phyloP scores from a whole-genome alignment of 2,797 vertebrate species.

The Dipus sagitta region DNA sequence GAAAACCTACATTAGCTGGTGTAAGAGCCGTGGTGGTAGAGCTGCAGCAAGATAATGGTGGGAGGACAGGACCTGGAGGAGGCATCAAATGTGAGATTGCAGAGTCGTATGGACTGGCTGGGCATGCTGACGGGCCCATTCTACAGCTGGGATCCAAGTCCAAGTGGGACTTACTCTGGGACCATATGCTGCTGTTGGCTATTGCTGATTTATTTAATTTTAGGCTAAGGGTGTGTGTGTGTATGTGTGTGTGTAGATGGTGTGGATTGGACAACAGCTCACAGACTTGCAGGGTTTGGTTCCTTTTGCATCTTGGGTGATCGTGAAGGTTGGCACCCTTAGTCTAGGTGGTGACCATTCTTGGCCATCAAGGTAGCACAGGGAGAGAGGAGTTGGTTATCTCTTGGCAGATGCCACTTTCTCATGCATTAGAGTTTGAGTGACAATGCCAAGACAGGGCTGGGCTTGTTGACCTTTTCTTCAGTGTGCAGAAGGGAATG shows the following conservation, averaged over 20 bases:
- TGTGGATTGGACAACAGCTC: neutral
- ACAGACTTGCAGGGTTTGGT: conserved; percentile 8
- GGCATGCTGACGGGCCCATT: accelerated
- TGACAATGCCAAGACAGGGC: conserved; percentile 65
- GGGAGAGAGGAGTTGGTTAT: conserved; percentile 76
- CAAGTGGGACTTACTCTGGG: neutral
- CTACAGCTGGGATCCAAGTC: neutral
- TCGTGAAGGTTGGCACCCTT: conserved; percentile 33
- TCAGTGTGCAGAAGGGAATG: conserved; percentile 33
- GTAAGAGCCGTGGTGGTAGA: neutral
- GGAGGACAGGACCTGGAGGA: neutral
- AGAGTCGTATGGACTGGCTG: neutral
- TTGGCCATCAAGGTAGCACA: conserved; percentile 56
- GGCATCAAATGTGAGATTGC: neutral
- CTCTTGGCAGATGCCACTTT: conserved; percentile 71
- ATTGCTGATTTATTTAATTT: neutral
- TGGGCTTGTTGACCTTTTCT: conserved; percentile 78
- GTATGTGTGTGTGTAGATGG: neutral
- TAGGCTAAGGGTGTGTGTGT: neutral
- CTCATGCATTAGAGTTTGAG: conserved; percentile 61
- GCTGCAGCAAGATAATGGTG: too few species aligned
- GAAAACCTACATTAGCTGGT: neutral
- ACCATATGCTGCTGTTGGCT: accelerated
- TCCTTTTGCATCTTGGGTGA: neutral
- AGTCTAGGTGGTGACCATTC: neutral